These are phyloP conservation scores for Aleiodes testaceus DNA, from an alignment of 2,888 invertebrate species.

Conservation along the genomic window DNA sequence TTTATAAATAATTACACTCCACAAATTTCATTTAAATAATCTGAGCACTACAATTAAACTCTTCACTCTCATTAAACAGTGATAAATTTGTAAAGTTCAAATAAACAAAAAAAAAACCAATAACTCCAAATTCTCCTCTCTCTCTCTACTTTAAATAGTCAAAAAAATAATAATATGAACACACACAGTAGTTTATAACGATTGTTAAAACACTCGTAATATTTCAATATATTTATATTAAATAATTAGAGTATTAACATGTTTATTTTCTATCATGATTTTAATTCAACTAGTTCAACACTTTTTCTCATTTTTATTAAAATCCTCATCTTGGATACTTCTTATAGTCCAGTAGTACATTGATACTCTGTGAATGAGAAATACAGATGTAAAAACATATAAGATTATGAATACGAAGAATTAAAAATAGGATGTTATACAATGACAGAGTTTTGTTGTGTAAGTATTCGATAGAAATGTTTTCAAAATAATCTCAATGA, in stretches of 20 bases:
- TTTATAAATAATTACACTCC: slow-evolving; percentile 2
- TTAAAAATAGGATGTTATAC: slow-evolving; percentile 3
- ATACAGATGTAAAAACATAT: not conserved
- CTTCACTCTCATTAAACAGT: slow-evolving; percentile 8
- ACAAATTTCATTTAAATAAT: not conserved
- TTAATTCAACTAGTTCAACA: slow-evolving; percentile 11
- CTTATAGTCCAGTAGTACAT: slow-evolving; percentile 45
- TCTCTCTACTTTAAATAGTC: not conserved
- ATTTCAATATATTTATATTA: slow-evolving; percentile 9
- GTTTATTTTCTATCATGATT: slow-evolving; percentile 29
- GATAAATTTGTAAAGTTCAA: slow-evolving; percentile 16
- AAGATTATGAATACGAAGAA: slow-evolving; percentile 3
- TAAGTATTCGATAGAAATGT: not conserved
- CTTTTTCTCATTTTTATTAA: slow-evolving; percentile 10
- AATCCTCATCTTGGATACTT: slow-evolving; percentile 45
- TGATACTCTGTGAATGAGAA: slow-evolving; percentile 35
- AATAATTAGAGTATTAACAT: slow-evolving; percentile 34
- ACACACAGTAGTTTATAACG: slow-evolving; percentile 32
- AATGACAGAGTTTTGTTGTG: not conserved
- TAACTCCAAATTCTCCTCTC: not conserved
- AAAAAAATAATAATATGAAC: slow-evolving; percentile 18
- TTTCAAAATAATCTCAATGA: not conserved
- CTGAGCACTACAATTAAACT: not conserved
- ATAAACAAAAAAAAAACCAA: slow-evolving; percentile 9
- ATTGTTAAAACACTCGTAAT: slow-evolving; percentile 17